Base-by-base conservation (phyloP, 2,113 vertebrate species). In the Mungos mungo region DNA sequence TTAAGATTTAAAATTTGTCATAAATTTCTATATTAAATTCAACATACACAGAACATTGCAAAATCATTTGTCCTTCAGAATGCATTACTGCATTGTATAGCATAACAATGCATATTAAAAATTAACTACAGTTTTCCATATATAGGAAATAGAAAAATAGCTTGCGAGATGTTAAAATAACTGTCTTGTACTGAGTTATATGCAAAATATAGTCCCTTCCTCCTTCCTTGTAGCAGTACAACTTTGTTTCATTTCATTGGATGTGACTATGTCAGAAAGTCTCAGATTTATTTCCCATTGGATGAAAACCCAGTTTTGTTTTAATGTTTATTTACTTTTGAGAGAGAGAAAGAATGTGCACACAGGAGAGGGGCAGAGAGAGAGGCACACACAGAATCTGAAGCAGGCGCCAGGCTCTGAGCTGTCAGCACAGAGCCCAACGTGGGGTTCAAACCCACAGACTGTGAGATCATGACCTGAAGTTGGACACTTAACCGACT, bases 31-130 rank as follows among this genome's bases (percentile, higher is more conserved):
- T 85, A 89, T 84, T 86, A 97, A 97, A 87, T 8, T 77, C 60
- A 69, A 95, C 68, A 72, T 74, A 72, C n/a, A 79, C 0, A 86
- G 66, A 96, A 97, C 96, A 92, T 7, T 72, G 68, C 15, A 72
- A 91, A 97, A 96, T 79, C 74, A 96, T 71, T 54, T 79, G 38
- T 69, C 41, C 71, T 96, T 50, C n/a, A 57, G 82, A 95, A 98
- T 94, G 33, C 47, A 63, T 27, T 6, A 80, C 1, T 96, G 25
- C 27, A 47, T 3, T 92, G 27, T 6, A 71, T 18, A 93, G 47
- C 77, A 90, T 95, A 95, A 50, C 25, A 84, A 81, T 95, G 54
- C 57, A 31, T 93, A 92, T 90, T 92, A 81, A 90, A 90, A 96
- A n/a, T 52, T 25, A 68, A 87, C 82, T 82, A 41, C 8, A 54